Percentiles rank a stretch among this genome's conserved stretches.
phyloP scores from a whole-genome alignment of 1,140 invertebrate species.

The Bombus pascuorum region DNA sequence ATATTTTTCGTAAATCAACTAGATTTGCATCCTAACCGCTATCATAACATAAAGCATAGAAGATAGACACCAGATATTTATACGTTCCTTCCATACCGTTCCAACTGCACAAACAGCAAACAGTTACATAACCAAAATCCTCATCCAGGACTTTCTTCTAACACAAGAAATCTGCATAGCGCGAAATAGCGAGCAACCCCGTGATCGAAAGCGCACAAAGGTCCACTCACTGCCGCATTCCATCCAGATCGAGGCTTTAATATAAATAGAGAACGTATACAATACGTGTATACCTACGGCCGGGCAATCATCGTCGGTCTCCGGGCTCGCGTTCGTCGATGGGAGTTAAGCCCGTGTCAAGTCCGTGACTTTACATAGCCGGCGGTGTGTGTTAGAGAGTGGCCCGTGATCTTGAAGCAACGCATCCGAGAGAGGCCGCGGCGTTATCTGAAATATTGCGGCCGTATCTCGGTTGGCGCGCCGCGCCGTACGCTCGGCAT shows the following conservation, averaged over 20 bases:
- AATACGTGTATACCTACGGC: constrained; percentile 1
- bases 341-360: constrained; percentile 50
- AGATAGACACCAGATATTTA: no score
- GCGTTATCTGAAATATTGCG: constrained; percentile 69
- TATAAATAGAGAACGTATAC: constrained; percentile 35
- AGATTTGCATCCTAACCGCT: no score
- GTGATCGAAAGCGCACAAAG: not conserved
- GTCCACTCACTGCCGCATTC: constrained; percentile 39
- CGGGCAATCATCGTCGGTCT: constrained; percentile 53
- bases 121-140: not conserved
- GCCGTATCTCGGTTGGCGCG: constrained; percentile 62
- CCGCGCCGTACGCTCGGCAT: constrained; percentile 55
- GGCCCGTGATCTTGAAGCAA: constrained; percentile 55
- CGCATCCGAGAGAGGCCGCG: constrained; percentile 52
- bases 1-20: no score
- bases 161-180: not conserved
- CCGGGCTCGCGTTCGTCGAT: constrained; percentile 32
- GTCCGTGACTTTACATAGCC: constrained; percentile 49
- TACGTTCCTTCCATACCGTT: no score
- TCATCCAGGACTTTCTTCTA: not conserved
- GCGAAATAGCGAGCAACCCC: not conserved
- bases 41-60: no score
- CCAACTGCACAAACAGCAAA: no score
- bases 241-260: constrained; percentile 22
- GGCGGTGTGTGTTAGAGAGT: constrained; percentile 21